Evolutionary conservation across 2,888 invertebrate genomes (phyloP), one percentile per base, ranked within the genome.

Genomic region (Dryobota labecula): DNA sequence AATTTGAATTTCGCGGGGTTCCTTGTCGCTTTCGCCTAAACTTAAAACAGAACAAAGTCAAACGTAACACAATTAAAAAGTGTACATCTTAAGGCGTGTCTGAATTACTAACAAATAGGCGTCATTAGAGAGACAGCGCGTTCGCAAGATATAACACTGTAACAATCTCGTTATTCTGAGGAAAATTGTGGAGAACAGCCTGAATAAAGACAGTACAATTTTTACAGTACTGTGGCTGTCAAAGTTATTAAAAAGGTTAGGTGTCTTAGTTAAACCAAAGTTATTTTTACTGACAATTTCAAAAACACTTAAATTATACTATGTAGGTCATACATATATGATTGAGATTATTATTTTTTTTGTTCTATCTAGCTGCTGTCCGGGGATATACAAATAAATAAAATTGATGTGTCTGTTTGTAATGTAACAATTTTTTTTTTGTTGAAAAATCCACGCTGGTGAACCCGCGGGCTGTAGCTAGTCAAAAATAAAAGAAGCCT

Each of bases 91-190:
- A 27, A 20, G 30, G 9, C 11, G 41, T 30, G 24, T 63, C 51
- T 43, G 47, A n/a, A 47, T 75, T 58, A 62, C 57, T 57, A 27
- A 56, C 24, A 63, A 80, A 82, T 69, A 76, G 68, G 76, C 83
- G 24, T 82, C 68, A 83, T 82, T 82, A 83, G 41, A 38, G 53
- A 33, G 53, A 41, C 0, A 18, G 43, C 60, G 54, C 69, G 66
- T 58, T 76, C 47, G 11, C 27, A 18, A 41, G 64, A 41, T 49
- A 77, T 53, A 27, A 57, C 58, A 13, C 67, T 49, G 57, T 36
- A 57, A 73, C 62, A 80, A 76, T 72, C 58, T 76, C 45, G 57
- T 82, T 78, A 70, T 43, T n/a, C 15, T 13, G 11, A 57, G 63
- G 65, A 69, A 71, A 66, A 73, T 73, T 79, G 56, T 69, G 56